phyloP scores from a whole-genome alignment of 92 coral and sea anemone genomes.

The Porites lobata region DNA sequence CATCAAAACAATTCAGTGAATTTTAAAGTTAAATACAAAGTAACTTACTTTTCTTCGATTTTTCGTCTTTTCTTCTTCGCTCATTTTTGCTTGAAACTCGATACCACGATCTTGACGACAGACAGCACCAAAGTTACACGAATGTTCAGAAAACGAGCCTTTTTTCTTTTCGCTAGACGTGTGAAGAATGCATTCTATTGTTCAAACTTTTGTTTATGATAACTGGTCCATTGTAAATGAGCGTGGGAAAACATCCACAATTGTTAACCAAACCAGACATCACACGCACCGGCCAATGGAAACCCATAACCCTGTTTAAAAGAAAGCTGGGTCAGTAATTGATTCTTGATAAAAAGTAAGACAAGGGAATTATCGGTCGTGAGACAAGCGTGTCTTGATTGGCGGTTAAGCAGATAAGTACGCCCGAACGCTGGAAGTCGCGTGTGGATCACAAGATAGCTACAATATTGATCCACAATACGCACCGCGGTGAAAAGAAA shows the following conservation, averaged over 20 bases:
- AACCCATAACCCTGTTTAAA: slow-evolving; percentile 49
- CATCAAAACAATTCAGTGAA: not conserved
- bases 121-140: slow-evolving; percentile 17
- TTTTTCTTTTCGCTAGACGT: slow-evolving; percentile 1
- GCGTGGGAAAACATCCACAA: slow-evolving; percentile 75
- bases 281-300: slow-evolving; percentile 26
- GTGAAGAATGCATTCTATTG: slow-evolving; percentile 29
- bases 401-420: slow-evolving; percentile 47
- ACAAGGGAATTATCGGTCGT: slow-evolving; percentile 49
- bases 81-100: slow-evolving; percentile 53
- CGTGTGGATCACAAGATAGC: slow-evolving; percentile 41
- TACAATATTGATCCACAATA: slow-evolving; percentile 47
- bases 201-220: slow-evolving; percentile 59
- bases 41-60: slow-evolving; percentile 64
- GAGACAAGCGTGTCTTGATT: slow-evolving; percentile 55
- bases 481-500: slow-evolving; percentile 40
- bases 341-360: slow-evolving; percentile 21
- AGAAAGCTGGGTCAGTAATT: slow-evolving; percentile 46
- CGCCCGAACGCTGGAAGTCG: slow-evolving; percentile 72
- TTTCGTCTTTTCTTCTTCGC: slow-evolving; percentile 46
- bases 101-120: slow-evolving; percentile 10
- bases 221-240: slow-evolving; percentile 59
- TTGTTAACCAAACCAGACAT: slow-evolving; percentile 2
- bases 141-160: not conserved
- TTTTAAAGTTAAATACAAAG: not conserved